A percentile compares a stretch with the other conserved stretches of the same genome.
These are phyloP conservation scores for Anoplopoma fimbria DNA, from an alignment of 2,113 vertebrate genomes.

Conservation along the genomic window DNA sequence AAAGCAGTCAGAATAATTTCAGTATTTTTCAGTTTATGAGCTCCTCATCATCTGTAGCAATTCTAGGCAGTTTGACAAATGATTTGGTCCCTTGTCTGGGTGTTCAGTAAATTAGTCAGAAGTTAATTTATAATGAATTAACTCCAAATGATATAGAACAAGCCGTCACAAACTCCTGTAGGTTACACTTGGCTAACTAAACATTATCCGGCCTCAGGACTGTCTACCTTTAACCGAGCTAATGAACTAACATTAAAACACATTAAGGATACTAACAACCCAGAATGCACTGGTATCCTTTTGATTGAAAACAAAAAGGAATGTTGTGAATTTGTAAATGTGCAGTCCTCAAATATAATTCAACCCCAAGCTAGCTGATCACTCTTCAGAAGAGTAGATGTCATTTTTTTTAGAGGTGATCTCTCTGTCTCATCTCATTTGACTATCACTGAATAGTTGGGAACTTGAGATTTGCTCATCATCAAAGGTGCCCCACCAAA, in stretches of 20 bases:
- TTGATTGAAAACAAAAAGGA: not conserved
- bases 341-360: not conserved
- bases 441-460: slow-evolving; percentile 31
- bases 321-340: not conserved
- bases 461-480: slow-evolving; percentile 33
- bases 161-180: not conserved
- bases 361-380: not conserved
- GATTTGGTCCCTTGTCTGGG: not conserved
- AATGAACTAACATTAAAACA: not conserved
- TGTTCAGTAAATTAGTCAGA: not conserved
- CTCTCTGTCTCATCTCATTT: slow-evolving; percentile 41
- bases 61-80: slow-evolving; percentile 9
- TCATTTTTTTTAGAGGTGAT: slow-evolving; percentile 10
- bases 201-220: not conserved
- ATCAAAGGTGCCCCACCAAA: slow-evolving; percentile 48
- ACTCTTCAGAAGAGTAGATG: not conserved
- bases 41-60: not conserved
- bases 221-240: not conserved
- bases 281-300: not conserved
- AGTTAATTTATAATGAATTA: not conserved
- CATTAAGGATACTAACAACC: not conserved
- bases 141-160: not conserved
- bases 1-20: slow-evolving; percentile 7
- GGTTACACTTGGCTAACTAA: not conserved
- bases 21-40: not conserved